Base-by-base conservation (phyloP, 2,888 invertebrate genomes). In the Hedya salicella region DNA sequence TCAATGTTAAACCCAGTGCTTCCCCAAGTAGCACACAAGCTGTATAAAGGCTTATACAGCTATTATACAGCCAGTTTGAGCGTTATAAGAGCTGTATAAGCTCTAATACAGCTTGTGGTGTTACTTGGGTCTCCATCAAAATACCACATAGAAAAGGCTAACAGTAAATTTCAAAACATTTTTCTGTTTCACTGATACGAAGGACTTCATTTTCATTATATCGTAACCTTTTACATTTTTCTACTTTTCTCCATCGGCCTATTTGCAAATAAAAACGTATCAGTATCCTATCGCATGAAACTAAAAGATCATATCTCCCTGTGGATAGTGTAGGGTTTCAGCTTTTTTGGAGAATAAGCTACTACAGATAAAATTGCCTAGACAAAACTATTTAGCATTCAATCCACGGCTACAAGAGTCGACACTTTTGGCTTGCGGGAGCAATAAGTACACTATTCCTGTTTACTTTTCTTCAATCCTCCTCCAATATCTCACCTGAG, bases 381-480 rank as follows among this genome's bases (percentile, higher is more conserved):
- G 50, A 50, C 42, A 2, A 16, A 30, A 39, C 59, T 60, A 70
- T 71, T 76, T 74, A 71, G 69, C 71, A 77, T 77, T 77, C 77
- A 67, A 69, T 70, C 63, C 77, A 75, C 73, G 76, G 14, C 46
- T 54, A 46, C 63, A 69, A 69, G 67, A 73, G 72, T 75, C 72
- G 70, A 75, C 74, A 76, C 75, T 76, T 73, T 65, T 48, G 71
- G 70, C 72, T 72, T 73, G 70, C 67, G 73, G 73, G 68, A 68
- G 70, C 65, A 72, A 71, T 72, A 71, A 71, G 71, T 69, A 70
- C 70, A 72, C 66, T 70, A 71, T 68, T 65, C 67, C 60, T 70
- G 40, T 64, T 64, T 36, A 16, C 44, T 63, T 56, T 32, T 57
- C 50, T 21, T 44, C 30, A n/a, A 30, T 46, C 32, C 30, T 36